A percentile compares a stretch with the other conserved stretches of the same genome.
Conservation (phyloP, 1,140 invertebrate genomes). For the Bathynomus jamesi region DNA sequence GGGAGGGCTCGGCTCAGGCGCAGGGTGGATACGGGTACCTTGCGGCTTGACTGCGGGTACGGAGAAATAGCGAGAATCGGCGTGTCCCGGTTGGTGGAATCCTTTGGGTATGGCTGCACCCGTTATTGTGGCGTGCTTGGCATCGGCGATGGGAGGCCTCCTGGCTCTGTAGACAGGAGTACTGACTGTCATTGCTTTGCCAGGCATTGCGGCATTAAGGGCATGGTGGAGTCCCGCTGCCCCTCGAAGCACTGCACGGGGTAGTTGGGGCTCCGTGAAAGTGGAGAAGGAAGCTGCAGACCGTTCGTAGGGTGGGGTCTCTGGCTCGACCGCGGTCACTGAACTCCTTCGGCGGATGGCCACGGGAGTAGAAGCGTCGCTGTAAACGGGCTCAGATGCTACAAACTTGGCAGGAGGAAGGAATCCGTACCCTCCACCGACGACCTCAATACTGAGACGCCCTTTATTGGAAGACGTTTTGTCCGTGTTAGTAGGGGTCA, state of each 20-base stretch:
- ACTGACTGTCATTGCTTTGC: conserved; percentile 24
- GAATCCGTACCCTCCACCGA: conserved; percentile 35
- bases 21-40: conserved; percentile 37
- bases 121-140: conserved; percentile 34
- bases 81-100: conserved; percentile 36
- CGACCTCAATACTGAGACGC: conserved; percentile 32
- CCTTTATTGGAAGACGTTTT: conserved; percentile 1
- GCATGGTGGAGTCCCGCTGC: conserved; percentile 7
- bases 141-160: conserved; percentile 24
- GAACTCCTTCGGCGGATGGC: conserved; percentile 35
- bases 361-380: conserved; percentile 35
- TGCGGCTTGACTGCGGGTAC: conserved; percentile 36
- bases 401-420: conserved; percentile 35
- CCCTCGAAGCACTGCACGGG: conserved; percentile 13
- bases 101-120: conserved; percentile 31
- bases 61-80: conserved; percentile 36
- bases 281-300: conserved; percentile 34
- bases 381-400: conserved; percentile 35
- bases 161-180: conserved; percentile 22
- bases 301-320: conserved; percentile 35
- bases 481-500: background rate
- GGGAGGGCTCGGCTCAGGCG: conserved; percentile 11
- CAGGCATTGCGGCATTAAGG: conserved; percentile 11
- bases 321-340: conserved; percentile 32
- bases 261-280: conserved; percentile 34